A percentile compares a stretch with the other conserved stretches of the same genome.
Evolutionary conservation across 2,797 vertebrate genomes (phyloP).

Genomic region (Chelon labrosus): DNA sequence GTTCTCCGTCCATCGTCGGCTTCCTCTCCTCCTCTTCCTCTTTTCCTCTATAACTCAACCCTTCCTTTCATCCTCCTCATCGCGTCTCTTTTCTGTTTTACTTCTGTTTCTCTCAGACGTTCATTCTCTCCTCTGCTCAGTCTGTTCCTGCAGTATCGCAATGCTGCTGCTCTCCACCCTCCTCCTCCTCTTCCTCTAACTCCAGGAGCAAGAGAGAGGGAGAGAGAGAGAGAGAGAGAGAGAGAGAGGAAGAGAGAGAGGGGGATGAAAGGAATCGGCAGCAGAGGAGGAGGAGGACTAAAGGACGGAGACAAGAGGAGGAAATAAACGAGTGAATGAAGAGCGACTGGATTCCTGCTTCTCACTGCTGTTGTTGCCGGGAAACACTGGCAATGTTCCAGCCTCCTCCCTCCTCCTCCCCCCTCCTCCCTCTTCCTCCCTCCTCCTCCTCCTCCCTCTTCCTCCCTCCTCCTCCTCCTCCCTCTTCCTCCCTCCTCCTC

Average conservation of each 20-base stretch:
- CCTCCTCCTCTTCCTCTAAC: slow-evolving; percentile 35
- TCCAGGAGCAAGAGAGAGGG: slow-evolving; percentile 54
- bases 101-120: slow-evolving; percentile 5
- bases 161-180: slow-evolving; percentile 47
- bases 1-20: neutral
- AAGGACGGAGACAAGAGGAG: slow-evolving; percentile 53
- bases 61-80: too few relatives aligned
- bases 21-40: neutral
- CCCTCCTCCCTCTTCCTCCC: slow-evolving; percentile 27
- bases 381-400: slow-evolving; percentile 80
- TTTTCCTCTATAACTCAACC: neutral
- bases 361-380: slow-evolving; percentile 77
- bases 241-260: slow-evolving; percentile 9
- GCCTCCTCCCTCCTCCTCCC: slow-evolving; percentile 43
- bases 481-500: neutral
- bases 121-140: slow-evolving; percentile 56
- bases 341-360: slow-evolving; percentile 58
- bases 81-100: too few relatives aligned
- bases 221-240: slow-evolving; percentile 5
- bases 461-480: slow-evolving; percentile 48
- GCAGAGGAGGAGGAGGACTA: slow-evolving; percentile 46
- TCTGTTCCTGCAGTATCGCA: slow-evolving; percentile 69
- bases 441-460: slow-evolving; percentile 50
- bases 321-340: slow-evolving; percentile 42
- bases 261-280: slow-evolving; percentile 50